Conservation (phyloP, 2,113 vertebrate species). For the Cinclus cinclus region DNA sequence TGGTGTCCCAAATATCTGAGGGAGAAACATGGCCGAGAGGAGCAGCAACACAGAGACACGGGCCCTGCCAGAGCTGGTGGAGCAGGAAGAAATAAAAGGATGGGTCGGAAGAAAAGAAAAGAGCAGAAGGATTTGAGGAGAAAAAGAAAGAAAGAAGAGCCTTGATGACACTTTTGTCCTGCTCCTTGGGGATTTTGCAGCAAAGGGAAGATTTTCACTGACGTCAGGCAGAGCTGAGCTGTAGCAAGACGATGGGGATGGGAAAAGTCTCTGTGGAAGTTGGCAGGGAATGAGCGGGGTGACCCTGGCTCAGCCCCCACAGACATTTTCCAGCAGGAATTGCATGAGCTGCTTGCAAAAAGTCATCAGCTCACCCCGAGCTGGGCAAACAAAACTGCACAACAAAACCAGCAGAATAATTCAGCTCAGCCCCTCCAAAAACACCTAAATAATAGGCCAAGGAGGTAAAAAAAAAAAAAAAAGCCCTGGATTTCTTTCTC, state of each 20-base stretch:
- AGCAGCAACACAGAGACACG: background rate
- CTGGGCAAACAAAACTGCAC: background rate
- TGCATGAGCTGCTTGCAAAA: background rate
- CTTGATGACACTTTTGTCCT: background rate
- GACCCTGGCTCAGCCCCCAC: background rate
- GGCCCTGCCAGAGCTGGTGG: background rate
- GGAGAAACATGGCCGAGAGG: background rate
- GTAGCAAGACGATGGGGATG: background rate
- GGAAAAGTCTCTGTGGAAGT: background rate
- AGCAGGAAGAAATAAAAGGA: background rate
- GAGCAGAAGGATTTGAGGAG: background rate
- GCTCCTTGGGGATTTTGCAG: background rate
- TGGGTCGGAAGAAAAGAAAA: background rate
- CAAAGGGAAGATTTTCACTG: background rate
- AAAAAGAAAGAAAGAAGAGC: background rate
- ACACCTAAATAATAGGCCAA: background rate
- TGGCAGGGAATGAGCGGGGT: background rate
- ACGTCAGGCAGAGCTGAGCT: background rate
- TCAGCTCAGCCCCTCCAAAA: background rate
- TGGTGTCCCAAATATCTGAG: background rate
- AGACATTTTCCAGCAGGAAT: background rate
- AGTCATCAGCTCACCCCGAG: fast-evolving
- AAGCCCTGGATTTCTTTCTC: background rate
- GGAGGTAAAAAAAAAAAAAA: background rate
- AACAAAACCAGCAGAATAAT: background rate